Conservation (phyloP, 2,888 invertebrate genomes). For the Pediacus dermestoides region DNA sequence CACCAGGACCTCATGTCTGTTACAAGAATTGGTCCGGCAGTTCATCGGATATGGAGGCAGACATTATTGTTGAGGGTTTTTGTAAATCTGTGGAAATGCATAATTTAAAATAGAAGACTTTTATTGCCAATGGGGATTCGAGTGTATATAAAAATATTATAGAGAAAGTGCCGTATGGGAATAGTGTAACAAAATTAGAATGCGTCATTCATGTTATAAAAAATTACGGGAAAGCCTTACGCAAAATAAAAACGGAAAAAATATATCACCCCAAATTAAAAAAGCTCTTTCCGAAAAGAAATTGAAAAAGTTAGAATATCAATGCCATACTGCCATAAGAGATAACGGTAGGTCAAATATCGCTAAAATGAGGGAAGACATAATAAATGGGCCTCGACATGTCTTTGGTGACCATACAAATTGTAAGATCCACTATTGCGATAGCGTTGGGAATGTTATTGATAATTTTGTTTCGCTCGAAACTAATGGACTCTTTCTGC, state of each 20-base stretch:
- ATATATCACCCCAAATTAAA: constrained; percentile 9
- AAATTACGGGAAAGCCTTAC: constrained; percentile 24
- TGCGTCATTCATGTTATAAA: constrained; percentile 23
- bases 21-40: constrained; percentile 22
- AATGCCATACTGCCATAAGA: background rate
- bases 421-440: background rate
- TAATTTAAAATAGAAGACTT: constrained; percentile 16
- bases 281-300: background rate
- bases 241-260: constrained; percentile 19
- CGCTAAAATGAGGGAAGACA: background rate
- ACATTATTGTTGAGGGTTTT: constrained; percentile 24
- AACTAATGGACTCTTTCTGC: too few species aligned
- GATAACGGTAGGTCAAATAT: too few species aligned
- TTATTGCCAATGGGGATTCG: constrained; percentile 24
- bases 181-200: constrained; percentile 17
- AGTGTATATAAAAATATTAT: constrained; percentile 20
- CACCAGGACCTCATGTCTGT: constrained; percentile 18
- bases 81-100: constrained; percentile 15
- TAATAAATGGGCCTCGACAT: background rate
- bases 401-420: background rate
- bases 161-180: constrained; percentile 19
- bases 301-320: constrained; percentile 8
- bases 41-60: constrained; percentile 22
- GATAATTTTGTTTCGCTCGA: background rate
- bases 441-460: background rate